These are phyloP conservation scores for human DNA, from an alignment of 2,113 vertebrate species.

Conservation along the genomic window DNA sequence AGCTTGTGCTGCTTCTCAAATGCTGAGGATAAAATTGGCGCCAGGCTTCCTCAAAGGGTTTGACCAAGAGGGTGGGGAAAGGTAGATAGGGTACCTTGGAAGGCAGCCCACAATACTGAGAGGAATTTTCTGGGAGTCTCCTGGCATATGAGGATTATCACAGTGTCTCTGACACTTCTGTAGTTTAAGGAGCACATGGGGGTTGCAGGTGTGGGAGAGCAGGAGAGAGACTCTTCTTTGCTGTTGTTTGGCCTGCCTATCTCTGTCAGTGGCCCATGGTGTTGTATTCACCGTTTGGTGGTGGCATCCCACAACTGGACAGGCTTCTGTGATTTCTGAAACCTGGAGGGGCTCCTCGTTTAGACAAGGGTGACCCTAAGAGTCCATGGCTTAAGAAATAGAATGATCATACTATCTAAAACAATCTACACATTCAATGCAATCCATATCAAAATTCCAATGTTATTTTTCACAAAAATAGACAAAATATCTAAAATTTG, in stretches of 20 bases:
- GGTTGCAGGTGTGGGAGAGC: background rate
- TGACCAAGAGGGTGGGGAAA: background rate
- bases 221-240: background rate
- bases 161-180: fast-evolving
- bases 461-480: background rate
- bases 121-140: background rate
- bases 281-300: background rate
- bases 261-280: background rate
- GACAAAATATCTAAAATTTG: background rate
- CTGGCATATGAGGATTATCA: background rate
- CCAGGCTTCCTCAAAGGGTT: background rate
- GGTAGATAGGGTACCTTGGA: too few species aligned
- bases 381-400: background rate
- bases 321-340: background rate
- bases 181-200: background rate
- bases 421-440: background rate
- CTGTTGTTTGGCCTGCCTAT: background rate
- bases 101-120: background rate
- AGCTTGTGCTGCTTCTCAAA: background rate
- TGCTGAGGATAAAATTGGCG: background rate
- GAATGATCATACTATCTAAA: background rate
- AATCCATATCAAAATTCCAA: background rate
- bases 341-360: background rate
- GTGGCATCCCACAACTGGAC: too few species aligned
- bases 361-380: background rate